Percentiles rank a stretch among this genome's conserved stretches.
Conservation (phyloP, 2,797 vertebrate species). For the Acrocephalus scirpaceus region DNA sequence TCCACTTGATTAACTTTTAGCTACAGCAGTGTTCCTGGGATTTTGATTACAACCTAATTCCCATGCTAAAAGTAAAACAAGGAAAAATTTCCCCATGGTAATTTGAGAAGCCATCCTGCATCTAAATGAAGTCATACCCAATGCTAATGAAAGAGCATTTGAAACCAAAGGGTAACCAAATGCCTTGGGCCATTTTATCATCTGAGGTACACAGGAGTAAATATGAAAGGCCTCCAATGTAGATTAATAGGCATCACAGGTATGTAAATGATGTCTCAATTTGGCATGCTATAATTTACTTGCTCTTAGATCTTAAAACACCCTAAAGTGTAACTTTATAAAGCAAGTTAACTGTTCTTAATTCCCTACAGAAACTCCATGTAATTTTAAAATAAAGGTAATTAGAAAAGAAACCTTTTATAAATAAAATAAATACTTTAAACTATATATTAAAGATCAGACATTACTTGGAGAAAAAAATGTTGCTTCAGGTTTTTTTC, state of each 20-base stretch:
- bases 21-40: background rate
- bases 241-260: background rate
- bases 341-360: background rate
- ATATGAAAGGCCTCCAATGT: slow-evolving; percentile 4
- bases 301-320: background rate
- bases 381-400: background rate
- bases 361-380: background rate
- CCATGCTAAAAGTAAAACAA: background rate
- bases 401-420: background rate
- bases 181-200: background rate
- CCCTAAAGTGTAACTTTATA: background rate
- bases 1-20: background rate
- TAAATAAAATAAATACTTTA: background rate
- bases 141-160: background rate
- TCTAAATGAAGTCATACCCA: background rate
- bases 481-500: background rate
- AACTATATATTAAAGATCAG: background rate
- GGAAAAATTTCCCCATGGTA: background rate
- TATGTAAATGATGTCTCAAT: slow-evolving; percentile 1
- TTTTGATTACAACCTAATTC: background rate
- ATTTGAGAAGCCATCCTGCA: background rate
- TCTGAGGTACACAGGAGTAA: background rate
- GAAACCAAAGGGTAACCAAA: background rate
- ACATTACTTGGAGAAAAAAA: background rate
- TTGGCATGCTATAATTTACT: background rate